A percentile compares a stretch with the other conserved stretches of the same genome.
Evolutionary conservation across 2,797 vertebrate species (phyloP).

Genomic region (Lacerta agilis): DNA sequence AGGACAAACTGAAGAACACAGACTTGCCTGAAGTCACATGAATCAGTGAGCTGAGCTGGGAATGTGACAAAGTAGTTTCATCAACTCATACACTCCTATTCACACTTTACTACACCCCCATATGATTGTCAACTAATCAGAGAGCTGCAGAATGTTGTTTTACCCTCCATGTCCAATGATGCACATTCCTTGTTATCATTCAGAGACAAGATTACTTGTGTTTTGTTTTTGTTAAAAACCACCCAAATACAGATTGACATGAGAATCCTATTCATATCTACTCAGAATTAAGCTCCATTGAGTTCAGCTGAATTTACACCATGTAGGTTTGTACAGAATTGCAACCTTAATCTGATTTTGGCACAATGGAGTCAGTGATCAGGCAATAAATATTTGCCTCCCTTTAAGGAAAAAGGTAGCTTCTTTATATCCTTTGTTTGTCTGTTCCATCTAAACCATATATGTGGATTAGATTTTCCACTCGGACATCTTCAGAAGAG

Average conservation of each 20-base stretch:
- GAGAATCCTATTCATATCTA: background rate
- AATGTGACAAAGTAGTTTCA: conserved; percentile 16
- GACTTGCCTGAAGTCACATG: conserved; percentile 30
- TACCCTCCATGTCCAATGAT: background rate
- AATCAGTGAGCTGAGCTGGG: conserved; percentile 19
- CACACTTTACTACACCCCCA: background rate
- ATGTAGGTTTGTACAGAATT: no score
- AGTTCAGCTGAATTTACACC: background rate
- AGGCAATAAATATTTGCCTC: background rate
- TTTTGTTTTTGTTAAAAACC: background rate
- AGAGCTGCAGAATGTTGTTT: background rate
- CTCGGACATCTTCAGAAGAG: background rate
- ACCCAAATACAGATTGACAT: background rate
- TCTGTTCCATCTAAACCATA: background rate
- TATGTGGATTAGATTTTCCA: background rate
- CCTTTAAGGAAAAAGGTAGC: background rate
- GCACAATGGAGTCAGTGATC: fast-evolving
- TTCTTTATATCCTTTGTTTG: background rate
- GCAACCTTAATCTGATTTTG: background rate
- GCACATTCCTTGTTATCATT: background rate
- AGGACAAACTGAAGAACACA: background rate
- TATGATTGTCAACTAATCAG: background rate
- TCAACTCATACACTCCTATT: background rate
- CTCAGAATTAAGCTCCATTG: no score
- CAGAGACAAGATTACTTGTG: background rate